Evolutionary conservation across 2,113 vertebrate genomes (phyloP).

Genomic region (Brachyistius frenatus): DNA sequence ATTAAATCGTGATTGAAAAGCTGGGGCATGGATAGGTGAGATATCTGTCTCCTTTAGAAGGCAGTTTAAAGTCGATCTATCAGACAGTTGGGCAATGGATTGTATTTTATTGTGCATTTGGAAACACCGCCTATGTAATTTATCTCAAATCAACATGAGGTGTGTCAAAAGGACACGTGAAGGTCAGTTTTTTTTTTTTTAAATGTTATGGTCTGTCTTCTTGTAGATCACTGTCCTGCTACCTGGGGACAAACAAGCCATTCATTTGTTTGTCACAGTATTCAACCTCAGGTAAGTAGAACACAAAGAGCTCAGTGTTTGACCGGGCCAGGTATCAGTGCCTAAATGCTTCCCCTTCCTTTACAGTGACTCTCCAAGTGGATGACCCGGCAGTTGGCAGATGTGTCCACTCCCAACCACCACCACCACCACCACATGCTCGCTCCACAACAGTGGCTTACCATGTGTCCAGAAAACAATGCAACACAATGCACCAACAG

Average conservation of each 20-base stretch:
- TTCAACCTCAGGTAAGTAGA: slow-evolving; percentile 35
- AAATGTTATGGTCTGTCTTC: slow-evolving; percentile 25
- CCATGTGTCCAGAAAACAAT: slow-evolving; percentile 65
- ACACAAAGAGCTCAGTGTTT: slow-evolving; percentile 66
- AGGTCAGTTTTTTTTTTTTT: slow-evolving; percentile 18
- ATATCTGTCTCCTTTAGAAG: background rate
- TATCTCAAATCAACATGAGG: slow-evolving; percentile 33
- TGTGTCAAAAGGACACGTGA: slow-evolving; percentile 15
- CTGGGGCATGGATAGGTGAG: background rate
- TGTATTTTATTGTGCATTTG: slow-evolving; percentile 29
- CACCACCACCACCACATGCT: background rate
- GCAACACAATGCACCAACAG: slow-evolving; percentile 62
- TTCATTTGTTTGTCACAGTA: slow-evolving; percentile 20
- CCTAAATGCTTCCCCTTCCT: slow-evolving; percentile 26
- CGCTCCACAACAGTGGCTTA: slow-evolving; percentile 40
- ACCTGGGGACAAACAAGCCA: slow-evolving; percentile 40
- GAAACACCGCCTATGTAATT: slow-evolving; percentile 8
- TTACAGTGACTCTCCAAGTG: slow-evolving; percentile 26
- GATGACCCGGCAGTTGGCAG: slow-evolving; percentile 56
- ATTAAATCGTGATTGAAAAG: slow-evolving; percentile 5
- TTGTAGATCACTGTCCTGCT: slow-evolving; percentile 20
- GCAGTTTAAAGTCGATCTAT: slow-evolving; percentile 1
- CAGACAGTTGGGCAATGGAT: background rate
- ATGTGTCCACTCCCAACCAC: slow-evolving; percentile 32
- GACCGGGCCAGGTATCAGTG: slow-evolving; percentile 12